phyloP scores from a whole-genome alignment of 2,113 vertebrate species.

The Sus scrofa region T2T-Sscrofa CM000812.6:23074001-23074500 shows the following conservation, averaged over 20 bases:
- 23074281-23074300: conserved; percentile 35
- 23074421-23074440: not conserved
- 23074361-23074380: conserved; percentile 47
- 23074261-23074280: conserved; percentile 34
- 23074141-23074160: not conserved
- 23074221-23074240: not conserved
- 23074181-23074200: not conserved
- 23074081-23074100: not conserved
- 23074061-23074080: not conserved
- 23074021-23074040: not conserved
- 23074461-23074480: not conserved
- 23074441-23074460: not conserved
- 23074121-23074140: not conserved
- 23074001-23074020: not conserved
- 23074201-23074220: not conserved
- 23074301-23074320: conserved; percentile 3
- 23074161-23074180: not conserved
- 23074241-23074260: not conserved
- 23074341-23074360: conserved; percentile 22
- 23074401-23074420: conserved; percentile 36
- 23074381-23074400: conserved; percentile 37
- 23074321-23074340: not conserved
- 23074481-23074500: conserved; percentile 10
- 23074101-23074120: not conserved
- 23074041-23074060: not conserved